Conservation (phyloP, 2,888 invertebrate genomes). For the Anarsia innoxiella region DNA sequence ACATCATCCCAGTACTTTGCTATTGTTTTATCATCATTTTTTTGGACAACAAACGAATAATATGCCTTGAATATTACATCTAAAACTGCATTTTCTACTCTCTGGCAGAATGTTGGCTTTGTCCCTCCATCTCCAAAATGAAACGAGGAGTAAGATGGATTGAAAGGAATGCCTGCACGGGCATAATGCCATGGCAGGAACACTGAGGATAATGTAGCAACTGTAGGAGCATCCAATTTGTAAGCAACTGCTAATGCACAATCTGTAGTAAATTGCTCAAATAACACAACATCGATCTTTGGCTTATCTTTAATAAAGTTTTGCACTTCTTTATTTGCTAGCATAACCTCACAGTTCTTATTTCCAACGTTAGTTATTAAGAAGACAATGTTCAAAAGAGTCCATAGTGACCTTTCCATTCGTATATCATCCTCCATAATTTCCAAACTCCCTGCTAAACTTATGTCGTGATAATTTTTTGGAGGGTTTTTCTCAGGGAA, state of each 20-base stretch:
- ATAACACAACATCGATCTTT: slow-evolving; percentile 79
- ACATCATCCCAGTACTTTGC: slow-evolving; percentile 62
- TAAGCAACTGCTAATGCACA: slow-evolving; percentile 80
- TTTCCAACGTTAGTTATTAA: slow-evolving; percentile 33
- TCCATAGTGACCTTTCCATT: slow-evolving; percentile 31
- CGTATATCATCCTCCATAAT: slow-evolving; percentile 34
- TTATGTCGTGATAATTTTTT: slow-evolving; percentile 76
- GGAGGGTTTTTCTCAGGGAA: slow-evolving; percentile 68
- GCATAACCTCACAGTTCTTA: slow-evolving; percentile 45
- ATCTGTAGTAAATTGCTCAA: slow-evolving; percentile 83
- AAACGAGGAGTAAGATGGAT: slow-evolving; percentile 74
- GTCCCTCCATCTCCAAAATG: slow-evolving; percentile 66
- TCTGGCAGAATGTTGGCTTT: slow-evolving; percentile 48
- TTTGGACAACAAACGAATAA: slow-evolving; percentile 33
- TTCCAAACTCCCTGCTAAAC: slow-evolving; percentile 45
- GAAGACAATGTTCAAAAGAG: slow-evolving; percentile 25
- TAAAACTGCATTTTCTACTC: slow-evolving; percentile 46
- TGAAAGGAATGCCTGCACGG: slow-evolving; percentile 72
- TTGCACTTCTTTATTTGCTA: slow-evolving; percentile 49
- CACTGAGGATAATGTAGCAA: slow-evolving; percentile 74
- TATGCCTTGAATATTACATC: slow-evolving; percentile 38
- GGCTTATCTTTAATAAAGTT: slow-evolving; percentile 49
- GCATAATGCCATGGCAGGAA: slow-evolving; percentile 77
- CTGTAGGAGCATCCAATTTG: slow-evolving; percentile 76
- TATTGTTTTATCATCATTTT: slow-evolving; percentile 42